phyloP scores from a whole-genome alignment of 2,888 invertebrate genomes.

The Beris chalybata region DNA sequence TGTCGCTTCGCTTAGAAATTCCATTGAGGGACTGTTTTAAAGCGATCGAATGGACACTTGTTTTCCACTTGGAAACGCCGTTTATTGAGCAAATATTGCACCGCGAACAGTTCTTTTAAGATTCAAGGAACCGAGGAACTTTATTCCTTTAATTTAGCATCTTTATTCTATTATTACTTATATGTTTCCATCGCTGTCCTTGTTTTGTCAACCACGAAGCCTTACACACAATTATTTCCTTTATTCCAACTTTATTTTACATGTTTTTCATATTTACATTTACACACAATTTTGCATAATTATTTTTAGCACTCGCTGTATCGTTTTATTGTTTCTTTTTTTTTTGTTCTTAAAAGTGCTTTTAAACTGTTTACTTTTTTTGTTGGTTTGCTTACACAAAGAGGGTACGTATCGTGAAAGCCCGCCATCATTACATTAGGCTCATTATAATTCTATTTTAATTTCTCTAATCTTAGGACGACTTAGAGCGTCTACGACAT shows the following conservation, averaged over 20 bases:
- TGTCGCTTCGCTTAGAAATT: too few relatives aligned
- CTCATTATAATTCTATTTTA: not conserved
- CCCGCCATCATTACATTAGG: not conserved
- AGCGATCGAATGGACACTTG: too few relatives aligned
- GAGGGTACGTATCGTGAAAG: conserved; percentile 26
- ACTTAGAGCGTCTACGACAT: conserved; percentile 74
- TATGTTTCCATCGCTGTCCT: too few relatives aligned
- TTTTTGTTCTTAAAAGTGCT: conserved; percentile 34
- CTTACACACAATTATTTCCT: too few relatives aligned
- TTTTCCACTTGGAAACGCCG: too few relatives aligned
- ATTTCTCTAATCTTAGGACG: conserved; percentile 63
- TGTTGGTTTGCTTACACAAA: conserved; percentile 22
- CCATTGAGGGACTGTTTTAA: too few relatives aligned
- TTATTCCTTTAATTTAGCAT: too few relatives aligned
- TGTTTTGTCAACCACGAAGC: too few relatives aligned
- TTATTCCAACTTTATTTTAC: not conserved
- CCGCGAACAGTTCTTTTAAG: too few relatives aligned
- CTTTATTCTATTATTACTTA: too few relatives aligned
- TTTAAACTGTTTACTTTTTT: conserved; percentile 26
- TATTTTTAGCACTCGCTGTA: conserved; percentile 21
- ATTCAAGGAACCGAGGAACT: too few relatives aligned
- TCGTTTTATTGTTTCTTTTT: conserved; percentile 19
- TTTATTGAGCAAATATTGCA: too few relatives aligned
- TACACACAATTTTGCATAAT: conserved; percentile 24
- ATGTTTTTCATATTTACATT: conserved; percentile 6